Evolutionary conservation across 2,888 invertebrate species (phyloP).

Genomic region (Lumbricus terrestris): DNA sequence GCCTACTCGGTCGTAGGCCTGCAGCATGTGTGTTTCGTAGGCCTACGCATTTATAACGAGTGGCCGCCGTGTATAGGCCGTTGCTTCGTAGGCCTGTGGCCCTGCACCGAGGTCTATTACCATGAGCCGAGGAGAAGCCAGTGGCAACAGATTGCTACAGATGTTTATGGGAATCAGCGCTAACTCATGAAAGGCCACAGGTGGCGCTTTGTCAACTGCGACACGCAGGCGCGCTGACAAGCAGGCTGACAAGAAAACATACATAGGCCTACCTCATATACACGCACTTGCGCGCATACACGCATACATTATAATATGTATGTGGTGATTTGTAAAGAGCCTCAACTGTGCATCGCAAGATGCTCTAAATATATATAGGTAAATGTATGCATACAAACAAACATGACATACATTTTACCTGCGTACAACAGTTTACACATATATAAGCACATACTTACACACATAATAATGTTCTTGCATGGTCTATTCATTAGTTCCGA

Average conservation of each 20-base stretch:
- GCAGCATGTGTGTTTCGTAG: too few relatives aligned
- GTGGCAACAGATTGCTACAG: not conserved
- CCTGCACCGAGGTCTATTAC: not conserved
- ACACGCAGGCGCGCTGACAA: not conserved
- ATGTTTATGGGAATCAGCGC: not conserved
- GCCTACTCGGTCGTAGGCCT: not conserved
- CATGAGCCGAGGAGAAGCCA: not conserved
- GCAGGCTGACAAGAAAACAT: too few relatives aligned
- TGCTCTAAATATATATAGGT: too few relatives aligned
- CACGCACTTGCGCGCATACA: too few relatives aligned
- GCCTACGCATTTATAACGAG: not conserved
- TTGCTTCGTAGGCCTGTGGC: not conserved
- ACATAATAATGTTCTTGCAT: too few relatives aligned
- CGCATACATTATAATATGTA: too few relatives aligned
- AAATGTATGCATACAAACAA: not conserved
- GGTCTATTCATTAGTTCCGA: too few relatives aligned
- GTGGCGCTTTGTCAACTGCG: not conserved
- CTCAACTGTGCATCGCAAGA: too few relatives aligned
- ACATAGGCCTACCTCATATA: too few relatives aligned
- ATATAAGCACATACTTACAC: too few relatives aligned
- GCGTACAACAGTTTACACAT: too few relatives aligned
- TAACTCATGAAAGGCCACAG: not conserved
- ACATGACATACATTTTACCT: constrained; percentile 13
- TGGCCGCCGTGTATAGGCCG: not conserved
- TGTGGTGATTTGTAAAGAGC: too few relatives aligned